phyloP scores from a whole-genome alignment of 2,888 invertebrate species.

The Pachydiplax longipennis region DNA sequence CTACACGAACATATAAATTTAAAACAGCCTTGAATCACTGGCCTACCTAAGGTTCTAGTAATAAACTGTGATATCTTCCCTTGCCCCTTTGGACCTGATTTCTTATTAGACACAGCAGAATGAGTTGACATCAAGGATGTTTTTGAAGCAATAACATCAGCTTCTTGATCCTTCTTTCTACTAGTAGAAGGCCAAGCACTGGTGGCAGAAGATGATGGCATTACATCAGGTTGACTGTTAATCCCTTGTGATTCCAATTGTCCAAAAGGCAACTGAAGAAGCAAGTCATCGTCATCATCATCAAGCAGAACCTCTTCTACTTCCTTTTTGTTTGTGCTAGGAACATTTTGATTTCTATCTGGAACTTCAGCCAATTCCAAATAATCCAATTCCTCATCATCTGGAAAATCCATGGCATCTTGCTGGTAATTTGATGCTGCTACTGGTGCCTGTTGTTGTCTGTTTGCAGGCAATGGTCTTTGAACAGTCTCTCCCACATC shows the following conservation, averaged over 20 bases:
- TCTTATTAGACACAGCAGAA: background rate
- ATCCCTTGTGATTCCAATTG: background rate
- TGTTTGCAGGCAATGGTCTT: background rate
- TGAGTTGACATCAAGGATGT: background rate
- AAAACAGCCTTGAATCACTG: too few relatives aligned
- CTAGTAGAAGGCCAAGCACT: background rate
- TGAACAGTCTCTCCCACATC: background rate
- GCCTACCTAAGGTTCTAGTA: too few relatives aligned
- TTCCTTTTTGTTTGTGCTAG: conserved; percentile 50
- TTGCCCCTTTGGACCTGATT: background rate
- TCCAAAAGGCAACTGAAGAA: conserved; percentile 48
- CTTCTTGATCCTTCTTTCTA: background rate
- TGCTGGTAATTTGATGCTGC: background rate
- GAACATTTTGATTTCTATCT: conserved; percentile 29
- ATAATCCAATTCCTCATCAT: conserved; percentile 3
- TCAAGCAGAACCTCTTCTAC: conserved; percentile 54
- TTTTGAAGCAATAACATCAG: background rate
- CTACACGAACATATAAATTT: too few relatives aligned
- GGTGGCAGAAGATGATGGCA: background rate
- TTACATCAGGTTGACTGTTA: background rate
- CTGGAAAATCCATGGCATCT: background rate
- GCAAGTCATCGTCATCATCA: conserved; percentile 52
- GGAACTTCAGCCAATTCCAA: conserved; percentile 39
- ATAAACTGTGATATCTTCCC: background rate
- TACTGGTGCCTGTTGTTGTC: background rate